A percentile compares a stretch with the other conserved stretches of the same genome.
phyloP scores from a whole-genome alignment of 1,140 invertebrate species.

The Aphidius ervi region DNA sequence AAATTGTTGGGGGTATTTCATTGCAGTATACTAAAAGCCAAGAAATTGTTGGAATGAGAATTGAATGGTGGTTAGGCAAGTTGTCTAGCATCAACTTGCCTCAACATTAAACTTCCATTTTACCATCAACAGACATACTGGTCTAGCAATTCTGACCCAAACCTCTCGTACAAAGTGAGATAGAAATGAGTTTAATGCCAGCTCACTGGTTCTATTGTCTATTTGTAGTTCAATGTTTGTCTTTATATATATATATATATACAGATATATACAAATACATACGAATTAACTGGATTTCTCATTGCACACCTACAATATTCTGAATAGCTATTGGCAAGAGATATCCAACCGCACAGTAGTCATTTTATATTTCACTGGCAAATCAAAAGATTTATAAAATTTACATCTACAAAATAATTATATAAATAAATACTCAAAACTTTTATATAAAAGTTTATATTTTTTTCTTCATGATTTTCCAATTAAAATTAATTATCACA shows the following conservation, averaged over 20 bases:
- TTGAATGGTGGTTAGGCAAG: background rate
- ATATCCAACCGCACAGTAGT: constrained; percentile 21
- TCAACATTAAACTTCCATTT: constrained; percentile 3
- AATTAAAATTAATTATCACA: too few species aligned
- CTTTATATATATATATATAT: constrained; percentile 3
- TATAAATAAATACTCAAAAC: too few species aligned
- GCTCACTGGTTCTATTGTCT: constrained; percentile 22
- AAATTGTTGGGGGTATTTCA: too few species aligned
- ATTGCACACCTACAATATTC: constrained; percentile 18
- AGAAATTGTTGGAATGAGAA: background rate
- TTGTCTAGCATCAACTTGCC: constrained; percentile 5
- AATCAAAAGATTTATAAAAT: constrained; percentile 2
- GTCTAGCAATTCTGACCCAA: constrained; percentile 5
- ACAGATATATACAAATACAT: background rate
- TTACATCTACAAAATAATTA: background rate
- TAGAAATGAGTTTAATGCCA: constrained; percentile 20
- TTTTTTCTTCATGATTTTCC: too few species aligned
- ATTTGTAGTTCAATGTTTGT: constrained; percentile 17
- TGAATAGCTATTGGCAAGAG: constrained; percentile 23
- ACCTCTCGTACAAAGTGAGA: background rate
- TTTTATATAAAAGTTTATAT: too few species aligned
- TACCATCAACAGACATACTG: too few species aligned
- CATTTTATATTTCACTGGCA: constrained; percentile 6
- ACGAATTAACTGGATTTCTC: constrained; percentile 13
- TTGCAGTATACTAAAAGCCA: too few species aligned